Percentiles rank a stretch among this genome's conserved stretches.
Conservation (phyloP, 30 jellyfish, hydroid and myxozoan species). For the Aurelia sp. region DNA sequence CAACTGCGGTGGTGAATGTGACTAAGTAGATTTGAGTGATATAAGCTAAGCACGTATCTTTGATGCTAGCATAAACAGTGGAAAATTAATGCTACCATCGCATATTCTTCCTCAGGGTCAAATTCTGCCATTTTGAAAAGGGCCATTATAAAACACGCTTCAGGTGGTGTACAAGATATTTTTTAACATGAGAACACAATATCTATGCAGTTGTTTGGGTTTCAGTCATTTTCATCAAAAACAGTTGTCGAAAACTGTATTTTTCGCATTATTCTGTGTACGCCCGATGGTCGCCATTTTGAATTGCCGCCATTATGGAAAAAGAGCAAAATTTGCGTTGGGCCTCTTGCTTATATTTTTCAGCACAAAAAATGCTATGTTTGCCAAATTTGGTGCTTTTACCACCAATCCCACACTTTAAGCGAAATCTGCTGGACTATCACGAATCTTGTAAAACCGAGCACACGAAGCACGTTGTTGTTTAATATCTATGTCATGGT, state of each 20-base stretch:
- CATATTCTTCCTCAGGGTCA: not conserved
- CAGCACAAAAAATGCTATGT: not conserved
- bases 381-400: conserved; percentile 9
- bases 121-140: conserved; percentile 7
- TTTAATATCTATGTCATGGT: too few relatives aligned
- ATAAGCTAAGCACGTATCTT: too few relatives aligned
- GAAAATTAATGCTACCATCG: not conserved
- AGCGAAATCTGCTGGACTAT: not conserved
- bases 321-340: not conserved
- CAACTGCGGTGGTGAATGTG: too few relatives aligned
- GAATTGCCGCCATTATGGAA: conserved; percentile 10
- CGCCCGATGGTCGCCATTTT: conserved; percentile 4
- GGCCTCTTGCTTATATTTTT: not conserved
- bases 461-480: too few relatives aligned
- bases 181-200: not conserved
- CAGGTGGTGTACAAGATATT: not conserved
- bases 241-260: not conserved
- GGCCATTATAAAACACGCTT: not conserved
- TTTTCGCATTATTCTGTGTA: not conserved
- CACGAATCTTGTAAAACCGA: too few relatives aligned
- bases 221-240: not conserved
- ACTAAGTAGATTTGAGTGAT: too few relatives aligned
- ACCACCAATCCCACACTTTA: conserved; percentile 2
- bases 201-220: not conserved
- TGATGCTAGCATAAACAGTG: not conserved